These are phyloP conservation scores for Caenorhabditis remanei DNA, from an alignment of 1,140 invertebrate genomes.

Conservation along the genomic window DNA sequence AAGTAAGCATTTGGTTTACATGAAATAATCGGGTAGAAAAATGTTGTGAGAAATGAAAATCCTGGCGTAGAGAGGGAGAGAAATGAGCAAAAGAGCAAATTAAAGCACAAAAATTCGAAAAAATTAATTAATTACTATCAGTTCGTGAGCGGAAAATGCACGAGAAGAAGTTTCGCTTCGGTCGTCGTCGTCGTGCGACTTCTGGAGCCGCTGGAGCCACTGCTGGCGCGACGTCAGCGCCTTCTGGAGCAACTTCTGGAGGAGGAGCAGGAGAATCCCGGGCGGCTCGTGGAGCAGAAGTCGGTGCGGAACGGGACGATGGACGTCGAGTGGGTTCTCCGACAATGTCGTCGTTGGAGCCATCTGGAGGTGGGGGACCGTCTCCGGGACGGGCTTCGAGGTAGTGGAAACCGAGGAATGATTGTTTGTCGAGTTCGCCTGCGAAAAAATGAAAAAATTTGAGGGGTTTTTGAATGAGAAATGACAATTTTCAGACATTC, in stretches of 20 bases:
- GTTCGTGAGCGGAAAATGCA: not conserved
- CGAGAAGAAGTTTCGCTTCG: not conserved
- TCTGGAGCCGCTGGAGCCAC: not conserved
- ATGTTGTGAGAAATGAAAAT: too few species aligned
- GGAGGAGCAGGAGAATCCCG: not conserved
- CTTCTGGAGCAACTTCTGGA: not conserved
- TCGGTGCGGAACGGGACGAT: conserved; percentile 12
- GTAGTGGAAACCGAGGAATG: not conserved
- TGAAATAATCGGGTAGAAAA: too few species aligned
- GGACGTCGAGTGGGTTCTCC: not conserved
- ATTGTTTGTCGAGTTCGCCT: not conserved
- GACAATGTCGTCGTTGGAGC: not conserved
- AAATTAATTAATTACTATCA: not conserved
- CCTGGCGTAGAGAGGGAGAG: too few species aligned
- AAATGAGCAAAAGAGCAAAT: too few species aligned
- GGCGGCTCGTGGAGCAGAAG: not conserved
- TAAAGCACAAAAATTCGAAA: too few species aligned
- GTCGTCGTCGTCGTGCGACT: not conserved
- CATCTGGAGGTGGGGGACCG: not conserved
- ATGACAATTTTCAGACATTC: too few species aligned
- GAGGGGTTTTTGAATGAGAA: not conserved
- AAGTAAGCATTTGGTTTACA: too few species aligned
- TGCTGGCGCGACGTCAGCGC: not conserved
- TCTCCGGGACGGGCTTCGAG: not conserved
- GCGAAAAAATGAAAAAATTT: not conserved